Conservation (phyloP, 2,797 vertebrate genomes). For the Acanthurus tractus region DNA sequence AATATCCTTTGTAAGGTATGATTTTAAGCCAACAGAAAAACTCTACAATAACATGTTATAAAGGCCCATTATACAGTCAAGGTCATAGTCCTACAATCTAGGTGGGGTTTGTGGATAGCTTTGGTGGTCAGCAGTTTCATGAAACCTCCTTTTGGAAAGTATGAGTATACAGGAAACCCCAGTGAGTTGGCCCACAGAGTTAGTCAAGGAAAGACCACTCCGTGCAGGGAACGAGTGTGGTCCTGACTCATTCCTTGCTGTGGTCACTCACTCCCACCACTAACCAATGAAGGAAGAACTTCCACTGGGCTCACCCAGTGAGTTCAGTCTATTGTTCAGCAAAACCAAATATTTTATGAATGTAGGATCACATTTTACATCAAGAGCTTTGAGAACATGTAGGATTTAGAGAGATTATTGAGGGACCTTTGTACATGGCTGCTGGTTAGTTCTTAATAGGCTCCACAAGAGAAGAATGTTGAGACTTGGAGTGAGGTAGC, state of each 20-base stretch:
- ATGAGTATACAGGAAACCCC: conserved; percentile 66
- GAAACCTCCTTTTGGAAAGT: conserved; percentile 55
- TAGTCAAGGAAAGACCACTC: conserved; percentile 49
- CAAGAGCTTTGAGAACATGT: conserved; percentile 52
- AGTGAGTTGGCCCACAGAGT: conserved; percentile 21
- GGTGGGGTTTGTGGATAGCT: conserved; percentile 33
- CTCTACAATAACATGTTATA: background rate
- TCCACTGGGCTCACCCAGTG: conserved; percentile 37
- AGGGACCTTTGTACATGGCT: conserved; percentile 53
- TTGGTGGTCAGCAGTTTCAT: conserved; percentile 36
- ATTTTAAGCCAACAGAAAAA: conserved; percentile 9
- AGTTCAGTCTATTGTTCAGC: conserved; percentile 52
- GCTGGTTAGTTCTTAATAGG: conserved; percentile 60
- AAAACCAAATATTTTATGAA: conserved; percentile 59
- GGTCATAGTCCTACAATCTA: conserved; percentile 9
- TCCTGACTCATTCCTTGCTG: conserved; percentile 55
- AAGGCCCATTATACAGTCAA: conserved; percentile 6
- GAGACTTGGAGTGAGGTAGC: conserved; percentile 50
- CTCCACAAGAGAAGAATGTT: conserved; percentile 70
- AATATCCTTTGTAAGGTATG: background rate
- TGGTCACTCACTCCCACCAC: conserved; percentile 54
- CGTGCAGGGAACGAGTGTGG: conserved; percentile 23
- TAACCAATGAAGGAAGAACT: conserved; percentile 42
- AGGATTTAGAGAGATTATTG: conserved; percentile 60
- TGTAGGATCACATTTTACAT: conserved; percentile 40